Percentiles rank a stretch among this genome's conserved stretches.
Conservation (phyloP, 2,888 invertebrate genomes). For the Atrina japonica region DNA sequence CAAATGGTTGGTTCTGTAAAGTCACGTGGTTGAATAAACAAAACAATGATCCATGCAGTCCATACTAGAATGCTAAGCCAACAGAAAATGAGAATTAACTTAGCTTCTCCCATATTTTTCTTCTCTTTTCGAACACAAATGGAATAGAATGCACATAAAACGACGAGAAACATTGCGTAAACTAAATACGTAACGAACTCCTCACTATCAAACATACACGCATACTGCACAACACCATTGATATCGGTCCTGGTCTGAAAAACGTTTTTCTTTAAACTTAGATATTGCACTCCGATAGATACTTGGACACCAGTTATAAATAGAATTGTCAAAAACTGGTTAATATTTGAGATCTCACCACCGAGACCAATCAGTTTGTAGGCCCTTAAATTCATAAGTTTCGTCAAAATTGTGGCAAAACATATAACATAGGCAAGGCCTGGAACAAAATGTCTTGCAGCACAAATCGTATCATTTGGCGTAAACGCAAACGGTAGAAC, state of each 20-base stretch:
- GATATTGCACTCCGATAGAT: constrained; percentile 79
- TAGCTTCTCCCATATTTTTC: constrained; percentile 95
- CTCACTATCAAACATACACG: constrained; percentile 63
- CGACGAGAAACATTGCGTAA: constrained; percentile 90
- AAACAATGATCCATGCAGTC: constrained; percentile 84
- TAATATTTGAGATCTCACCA: constrained; percentile 87
- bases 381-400: constrained; percentile 95
- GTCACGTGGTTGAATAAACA: constrained; percentile 66
- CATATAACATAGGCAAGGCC: constrained; percentile 86
- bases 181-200: constrained; percentile 86
- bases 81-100: constrained; percentile 92
- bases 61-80: constrained; percentile 90
- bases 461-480: constrained; percentile 79
- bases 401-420: constrained; percentile 93
- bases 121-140: constrained; percentile 91
- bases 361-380: constrained; percentile 90
- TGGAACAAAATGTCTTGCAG: constrained; percentile 79
- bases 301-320: constrained; percentile 91
- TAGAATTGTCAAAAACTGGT: constrained; percentile 91
- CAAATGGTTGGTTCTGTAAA: constrained; percentile 87
- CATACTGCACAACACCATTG: constrained; percentile 47
- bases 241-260: constrained; percentile 45
- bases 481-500: constrained; percentile 80
- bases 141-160: constrained; percentile 91
- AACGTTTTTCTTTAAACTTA: constrained; percentile 70